Evolutionary conservation across 2,797 vertebrate genomes (phyloP).

Genomic region (Arrhamphus sclerolepis): DNA sequence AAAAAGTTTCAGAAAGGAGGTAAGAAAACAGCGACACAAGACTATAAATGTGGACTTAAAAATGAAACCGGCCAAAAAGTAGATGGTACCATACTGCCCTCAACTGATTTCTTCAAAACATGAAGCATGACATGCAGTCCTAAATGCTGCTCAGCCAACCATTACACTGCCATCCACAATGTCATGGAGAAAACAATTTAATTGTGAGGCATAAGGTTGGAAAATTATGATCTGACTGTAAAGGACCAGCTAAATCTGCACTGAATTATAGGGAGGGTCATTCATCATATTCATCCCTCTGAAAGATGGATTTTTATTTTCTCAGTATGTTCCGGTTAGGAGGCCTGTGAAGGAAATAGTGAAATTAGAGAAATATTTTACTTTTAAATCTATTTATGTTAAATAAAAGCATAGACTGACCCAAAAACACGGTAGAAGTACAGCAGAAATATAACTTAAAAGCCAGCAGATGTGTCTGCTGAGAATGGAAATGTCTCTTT

Average conservation of each 20-base stretch:
- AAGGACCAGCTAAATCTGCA: conserved; percentile 15
- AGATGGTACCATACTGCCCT: background rate
- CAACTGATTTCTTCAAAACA: conserved; percentile 15
- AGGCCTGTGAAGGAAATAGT: background rate
- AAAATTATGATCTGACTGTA: conserved; percentile 13
- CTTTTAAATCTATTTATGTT: background rate
- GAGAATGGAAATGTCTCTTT: too few relatives aligned
- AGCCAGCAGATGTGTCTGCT: too few relatives aligned
- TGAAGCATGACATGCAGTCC: conserved; percentile 1
- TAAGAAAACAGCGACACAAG: too few relatives aligned
- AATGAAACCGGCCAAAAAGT: background rate
- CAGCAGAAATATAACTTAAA: background rate
- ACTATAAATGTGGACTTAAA: background rate
- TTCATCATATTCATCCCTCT: conserved; percentile 12
- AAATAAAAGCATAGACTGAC: too few relatives aligned
- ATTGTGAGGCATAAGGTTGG: background rate
- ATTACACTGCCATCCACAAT: conserved; percentile 2
- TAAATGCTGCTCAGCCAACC: background rate
- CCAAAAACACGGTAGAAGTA: background rate
- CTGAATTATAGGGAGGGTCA: conserved; percentile 2
- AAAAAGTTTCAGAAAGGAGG: too few relatives aligned
- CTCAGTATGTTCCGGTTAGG: conserved; percentile 1
- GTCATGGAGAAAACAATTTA: background rate
- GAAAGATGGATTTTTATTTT: background rate
- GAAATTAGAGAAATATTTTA: conserved; percentile 2